phyloP scores from a whole-genome alignment of 1,140 invertebrate genomes.

The Orussus abietinus region DNA sequence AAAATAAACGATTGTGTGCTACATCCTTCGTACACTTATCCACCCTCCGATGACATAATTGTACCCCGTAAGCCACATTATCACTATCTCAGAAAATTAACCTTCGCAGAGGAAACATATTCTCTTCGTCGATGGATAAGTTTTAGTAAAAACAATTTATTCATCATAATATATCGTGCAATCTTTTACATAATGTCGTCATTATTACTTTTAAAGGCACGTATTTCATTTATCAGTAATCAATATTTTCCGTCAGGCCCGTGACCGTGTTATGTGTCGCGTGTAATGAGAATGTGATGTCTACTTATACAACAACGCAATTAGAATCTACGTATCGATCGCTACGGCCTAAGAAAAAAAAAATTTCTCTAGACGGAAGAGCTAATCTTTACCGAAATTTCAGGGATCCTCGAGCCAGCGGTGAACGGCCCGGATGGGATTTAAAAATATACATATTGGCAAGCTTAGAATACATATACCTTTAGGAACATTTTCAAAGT shows the following conservation, averaged over 20 bases:
- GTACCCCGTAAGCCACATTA: too few species aligned
- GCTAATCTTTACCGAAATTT: too few species aligned
- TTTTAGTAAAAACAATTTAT: constrained; percentile 52
- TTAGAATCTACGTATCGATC: neutral
- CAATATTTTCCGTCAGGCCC: constrained; percentile 11
- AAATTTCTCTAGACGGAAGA: constrained; percentile 23
- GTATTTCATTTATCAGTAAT: constrained; percentile 32
- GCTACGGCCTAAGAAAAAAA: too few species aligned
- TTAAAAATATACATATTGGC: constrained; percentile 28
- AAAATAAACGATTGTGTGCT: too few species aligned
- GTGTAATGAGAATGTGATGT: constrained; percentile 11
- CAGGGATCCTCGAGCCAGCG: neutral
- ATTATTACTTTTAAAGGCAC: constrained; percentile 54
- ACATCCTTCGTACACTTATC: too few species aligned
- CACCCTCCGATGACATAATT: too few species aligned
- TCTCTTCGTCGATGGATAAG: too few species aligned
- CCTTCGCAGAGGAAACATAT: too few species aligned
- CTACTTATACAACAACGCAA: constrained; percentile 9
- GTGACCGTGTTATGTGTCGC: neutral
- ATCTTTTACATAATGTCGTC: constrained; percentile 40
- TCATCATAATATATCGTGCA: constrained; percentile 47
- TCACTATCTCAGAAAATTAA: too few species aligned
- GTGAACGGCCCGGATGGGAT: neutral
- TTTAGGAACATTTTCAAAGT: constrained; percentile 37
- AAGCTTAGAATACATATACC: constrained; percentile 41